Evolutionary conservation across 92 coral and sea anemone species (phyloP), one percentile per base, ranked within the genome.

Genomic region (Plumapathes pennacea): DNA sequence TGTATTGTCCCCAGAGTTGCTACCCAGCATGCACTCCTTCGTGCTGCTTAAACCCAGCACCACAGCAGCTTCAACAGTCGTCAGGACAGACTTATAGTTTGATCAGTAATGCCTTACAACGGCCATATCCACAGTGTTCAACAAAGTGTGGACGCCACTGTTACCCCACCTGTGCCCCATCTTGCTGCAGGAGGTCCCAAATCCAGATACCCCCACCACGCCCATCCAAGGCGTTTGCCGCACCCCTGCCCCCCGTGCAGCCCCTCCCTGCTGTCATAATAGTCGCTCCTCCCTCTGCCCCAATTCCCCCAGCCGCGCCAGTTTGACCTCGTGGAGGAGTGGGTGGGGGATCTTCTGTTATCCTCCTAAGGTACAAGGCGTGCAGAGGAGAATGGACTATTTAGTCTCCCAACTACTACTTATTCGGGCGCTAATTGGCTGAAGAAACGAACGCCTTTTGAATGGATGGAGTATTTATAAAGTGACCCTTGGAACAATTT

Each of bases 11-110:
- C 10, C 45, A 55, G 17, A 50, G 78, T 6, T 78, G 85, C 57
- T 63, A 67, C 31, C 85, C 85, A 31, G 9, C 85, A 19, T 78
- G 85, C 50, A 60, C 79, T 23, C 63, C 67, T 25, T 73, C 61
- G 43, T 78, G 85, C 53, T 78, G 85, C 33, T 30, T 50, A 25
- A 66, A 10, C 25, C 11, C 8, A 52, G 38, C 60, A 13, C 36
- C 67, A 25, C 36, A 13, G 12, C 44, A 24, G 19, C 50, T 19
- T 4, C 36, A 46, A n/a, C n/a, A n/a, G n/a, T n/a, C n/a, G n/a
- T n/a, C n/a, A n/a, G n/a, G n/a, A n/a, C n/a, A n/a, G n/a, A n/a
- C n/a, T n/a, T n/a, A n/a, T n/a, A n/a, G n/a, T n/a, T n/a, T n/a
- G n/a, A n/a, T n/a, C n/a, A n/a, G n/a, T n/a, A n/a, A n/a, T n/a